Percentiles rank a stretch among this genome's conserved stretches.
These are phyloP conservation scores for Sula dactylatra DNA, from an alignment of 2,113 vertebrate species.

Conservation along the genomic window DNA sequence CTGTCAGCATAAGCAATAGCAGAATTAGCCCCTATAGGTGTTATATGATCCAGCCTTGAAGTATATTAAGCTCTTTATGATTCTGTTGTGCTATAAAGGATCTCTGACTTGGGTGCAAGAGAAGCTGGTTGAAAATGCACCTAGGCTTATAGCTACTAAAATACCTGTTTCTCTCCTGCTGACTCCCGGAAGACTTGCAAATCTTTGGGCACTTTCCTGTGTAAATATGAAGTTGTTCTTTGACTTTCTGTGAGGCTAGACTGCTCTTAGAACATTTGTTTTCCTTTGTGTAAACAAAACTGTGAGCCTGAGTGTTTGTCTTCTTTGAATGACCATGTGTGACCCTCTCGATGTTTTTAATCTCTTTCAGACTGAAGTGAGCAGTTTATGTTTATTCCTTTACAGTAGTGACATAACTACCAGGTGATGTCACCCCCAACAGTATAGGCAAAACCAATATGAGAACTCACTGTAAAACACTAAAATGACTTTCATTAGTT, in stretches of 20 bases:
- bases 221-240: not conserved
- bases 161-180: not conserved
- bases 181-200: not conserved
- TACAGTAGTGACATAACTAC: not conserved
- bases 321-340: not conserved
- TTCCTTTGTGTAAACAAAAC: not conserved
- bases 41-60: fast-evolving
- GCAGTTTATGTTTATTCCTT: not conserved
- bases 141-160: not conserved
- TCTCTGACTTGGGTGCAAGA: not conserved
- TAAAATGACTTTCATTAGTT: not conserved
- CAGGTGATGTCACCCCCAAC: not conserved
- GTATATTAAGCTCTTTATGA: not conserved
- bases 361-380: not conserved
- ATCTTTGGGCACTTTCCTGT: not conserved
- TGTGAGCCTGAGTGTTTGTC: not conserved
- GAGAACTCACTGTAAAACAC: not conserved
- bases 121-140: not conserved
- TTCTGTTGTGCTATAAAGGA: not conserved
- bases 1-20: not conserved
- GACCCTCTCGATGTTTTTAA: not conserved
- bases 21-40: not conserved
- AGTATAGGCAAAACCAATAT: not conserved
- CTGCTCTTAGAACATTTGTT: not conserved
- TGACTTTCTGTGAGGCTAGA: not conserved